Evolutionary conservation across 2,888 invertebrate genomes (phyloP), one percentile per base, ranked within the genome.

Genomic region (Leistus spinibarbis): DNA sequence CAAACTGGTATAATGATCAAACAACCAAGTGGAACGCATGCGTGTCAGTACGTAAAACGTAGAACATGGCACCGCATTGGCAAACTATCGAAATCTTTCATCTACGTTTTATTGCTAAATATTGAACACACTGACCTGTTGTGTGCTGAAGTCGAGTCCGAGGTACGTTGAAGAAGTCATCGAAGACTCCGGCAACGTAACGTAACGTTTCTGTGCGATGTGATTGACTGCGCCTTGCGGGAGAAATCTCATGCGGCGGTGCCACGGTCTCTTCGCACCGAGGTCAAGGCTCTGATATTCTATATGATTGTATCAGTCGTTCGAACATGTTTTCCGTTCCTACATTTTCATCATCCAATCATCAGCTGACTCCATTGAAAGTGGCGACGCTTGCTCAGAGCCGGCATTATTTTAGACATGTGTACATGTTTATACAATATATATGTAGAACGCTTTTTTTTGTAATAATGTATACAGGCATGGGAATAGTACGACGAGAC

Each of bases 91-190:
- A 63, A 75, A 27, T 24, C 17, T 54, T 54, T n/a, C n/a, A 40
- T 63, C 4, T 27, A 13, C 20, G 57, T 57, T 57, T 60, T 20
- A 40, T 57, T 53, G 24, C 40, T 74, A 70, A 74, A 62, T 76
- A 63, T 54, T 74, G 22, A n/a, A n/a, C 60, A 56, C 69, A 84
- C 87, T 85, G 87, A 94, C 95, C 91, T 93, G 93, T 87, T 95
- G 95, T 19, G 95, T 95, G 84, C 95, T 95, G 83, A 95, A 90
- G 88, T 95, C 95, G 81, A 95, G 89, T 76, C 95, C 95, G 81
- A 95, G 88, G 88, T 91, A 95, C 80, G 91, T 91, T 70, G 81
- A 80, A 64, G 79, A 67, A 13, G 63, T 70, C 69, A 69, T 76
- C 60, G 56, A 24, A 63, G 77, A 69, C 74, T 62, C 65, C 66